Percentiles rank a stretch among this genome's conserved stretches.
These are phyloP conservation scores for Bugula neritina DNA, from an alignment of 2,888 invertebrate genomes.

Conservation along the genomic window DNA sequence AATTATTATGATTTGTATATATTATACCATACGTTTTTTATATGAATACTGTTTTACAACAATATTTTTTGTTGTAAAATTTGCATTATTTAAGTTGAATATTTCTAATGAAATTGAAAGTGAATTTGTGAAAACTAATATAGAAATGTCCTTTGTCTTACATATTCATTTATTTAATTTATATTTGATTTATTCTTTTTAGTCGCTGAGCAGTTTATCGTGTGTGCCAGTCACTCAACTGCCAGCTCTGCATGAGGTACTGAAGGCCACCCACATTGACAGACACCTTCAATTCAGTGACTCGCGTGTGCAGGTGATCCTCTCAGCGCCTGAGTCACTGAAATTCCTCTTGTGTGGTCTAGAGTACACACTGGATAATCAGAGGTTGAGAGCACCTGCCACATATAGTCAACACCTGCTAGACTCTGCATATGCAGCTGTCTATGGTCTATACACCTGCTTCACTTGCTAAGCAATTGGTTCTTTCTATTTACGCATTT, in stretches of 20 bases:
- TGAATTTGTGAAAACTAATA: too few species aligned
- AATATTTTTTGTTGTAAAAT: too few species aligned
- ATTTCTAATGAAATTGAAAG: too few species aligned
- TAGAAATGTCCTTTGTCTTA: too few species aligned
- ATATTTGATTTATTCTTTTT: background rate
- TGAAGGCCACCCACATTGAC: background rate
- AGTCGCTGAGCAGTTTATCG: background rate
- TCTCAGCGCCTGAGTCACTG: background rate
- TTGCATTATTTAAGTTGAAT: too few species aligned
- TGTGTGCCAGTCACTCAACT: background rate
- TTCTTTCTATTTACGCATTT: too few species aligned
- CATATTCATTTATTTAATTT: too few species aligned
- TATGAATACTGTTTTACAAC: too few species aligned
- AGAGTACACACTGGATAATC: background rate
- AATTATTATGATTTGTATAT: too few species aligned
- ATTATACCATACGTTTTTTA: too few species aligned
- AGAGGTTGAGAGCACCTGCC: background rate
- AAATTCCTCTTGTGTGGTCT: background rate
- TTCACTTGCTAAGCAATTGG: background rate
- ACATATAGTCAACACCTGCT: background rate
- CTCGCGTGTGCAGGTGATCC: background rate
- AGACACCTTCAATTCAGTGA: background rate
- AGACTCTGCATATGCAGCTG: background rate
- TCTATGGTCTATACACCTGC: background rate
- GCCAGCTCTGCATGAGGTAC: background rate